These are phyloP conservation scores for Drosophila recens DNA, from an alignment of 2,888 invertebrate species.

Conservation along the genomic window DNA sequence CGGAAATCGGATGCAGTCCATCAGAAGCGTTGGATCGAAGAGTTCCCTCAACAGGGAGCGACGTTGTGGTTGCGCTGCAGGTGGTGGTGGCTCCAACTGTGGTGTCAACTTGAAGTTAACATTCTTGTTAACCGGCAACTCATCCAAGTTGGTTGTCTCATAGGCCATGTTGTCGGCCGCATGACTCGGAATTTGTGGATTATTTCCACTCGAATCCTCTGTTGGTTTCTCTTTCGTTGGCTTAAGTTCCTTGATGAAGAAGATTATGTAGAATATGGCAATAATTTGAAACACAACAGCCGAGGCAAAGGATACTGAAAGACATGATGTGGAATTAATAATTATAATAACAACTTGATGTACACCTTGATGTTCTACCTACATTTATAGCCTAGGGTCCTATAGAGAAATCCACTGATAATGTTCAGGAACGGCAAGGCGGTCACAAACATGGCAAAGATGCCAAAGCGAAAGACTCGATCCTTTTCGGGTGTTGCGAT, in stretches of 20 bases:
- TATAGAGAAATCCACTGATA: slow-evolving; percentile 81
- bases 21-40: slow-evolving; percentile 83
- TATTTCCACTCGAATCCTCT: slow-evolving; percentile 19
- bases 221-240: slow-evolving; percentile 28
- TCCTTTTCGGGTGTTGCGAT: slow-evolving; percentile 84
- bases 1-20: slow-evolving; percentile 83
- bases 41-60: slow-evolving; percentile 78
- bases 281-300: slow-evolving; percentile 82
- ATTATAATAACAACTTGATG: neutral
- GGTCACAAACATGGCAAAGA: slow-evolving; percentile 84
- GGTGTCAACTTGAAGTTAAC: slow-evolving; percentile 79
- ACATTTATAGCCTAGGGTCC: slow-evolving; percentile 83
- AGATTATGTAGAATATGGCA: slow-evolving; percentile 83
- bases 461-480: slow-evolving; percentile 84
- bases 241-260: slow-evolving; percentile 82
- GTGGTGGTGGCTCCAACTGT: slow-evolving; percentile 51
- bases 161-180: slow-evolving; percentile 79
- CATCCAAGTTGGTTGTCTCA: slow-evolving; percentile 70
- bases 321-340: neutral
- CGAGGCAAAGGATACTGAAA: slow-evolving; percentile 81
- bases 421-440: slow-evolving; percentile 83
- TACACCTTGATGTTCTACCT: slow-evolving; percentile 41
- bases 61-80: slow-evolving; percentile 35
- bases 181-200: slow-evolving; percentile 44
- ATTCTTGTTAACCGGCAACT: slow-evolving; percentile 71